Conservation (phyloP, 92 coral and sea anemone species). For the Plumapathes pennacea region DNA sequence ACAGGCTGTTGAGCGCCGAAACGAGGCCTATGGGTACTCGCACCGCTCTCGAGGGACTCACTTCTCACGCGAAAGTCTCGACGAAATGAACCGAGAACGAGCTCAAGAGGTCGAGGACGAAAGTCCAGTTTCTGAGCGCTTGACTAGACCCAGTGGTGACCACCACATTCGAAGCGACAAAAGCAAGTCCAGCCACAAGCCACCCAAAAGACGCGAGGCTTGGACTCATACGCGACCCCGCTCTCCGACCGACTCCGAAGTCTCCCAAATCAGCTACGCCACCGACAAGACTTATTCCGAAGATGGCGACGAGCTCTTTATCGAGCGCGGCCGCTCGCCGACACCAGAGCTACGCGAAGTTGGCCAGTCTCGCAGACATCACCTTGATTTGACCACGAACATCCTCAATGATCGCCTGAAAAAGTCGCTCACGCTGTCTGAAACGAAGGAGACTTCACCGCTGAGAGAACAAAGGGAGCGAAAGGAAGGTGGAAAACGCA, state of each 20-base stretch:
- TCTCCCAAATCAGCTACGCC: conserved; percentile 30
- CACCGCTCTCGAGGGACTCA: conserved; percentile 82
- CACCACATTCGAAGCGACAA: neutral
- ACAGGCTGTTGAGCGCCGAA: conserved; percentile 79
- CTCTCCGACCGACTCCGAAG: conserved; percentile 38
- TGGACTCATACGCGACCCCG: conserved; percentile 57
- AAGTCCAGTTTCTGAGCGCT: conserved; percentile 1
- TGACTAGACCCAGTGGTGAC: too few relatives aligned
- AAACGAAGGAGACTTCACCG: conserved; percentile 18
- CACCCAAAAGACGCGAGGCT: conserved; percentile 69
- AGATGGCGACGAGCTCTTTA: conserved; percentile 55
- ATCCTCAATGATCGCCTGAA: conserved; percentile 67
- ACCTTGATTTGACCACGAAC: conserved; percentile 87
- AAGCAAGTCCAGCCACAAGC: too few relatives aligned
- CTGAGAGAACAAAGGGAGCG: neutral
- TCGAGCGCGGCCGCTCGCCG: conserved; percentile 96
- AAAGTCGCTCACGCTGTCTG: conserved; percentile 50
- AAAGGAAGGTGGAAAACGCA: neutral
- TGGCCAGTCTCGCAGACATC: conserved; percentile 85
- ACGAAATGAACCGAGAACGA: conserved; percentile 51
- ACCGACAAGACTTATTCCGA: conserved; percentile 35
- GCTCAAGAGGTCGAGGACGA: conserved; percentile 11
- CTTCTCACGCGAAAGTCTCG: conserved; percentile 79
- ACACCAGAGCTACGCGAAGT: conserved; percentile 91
- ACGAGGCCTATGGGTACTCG: conserved; percentile 85